A percentile compares a stretch with the other conserved stretches of the same genome.
phyloP scores from a whole-genome alignment of 2,113 vertebrate genomes.

The Ptyas mucosa region DNA sequence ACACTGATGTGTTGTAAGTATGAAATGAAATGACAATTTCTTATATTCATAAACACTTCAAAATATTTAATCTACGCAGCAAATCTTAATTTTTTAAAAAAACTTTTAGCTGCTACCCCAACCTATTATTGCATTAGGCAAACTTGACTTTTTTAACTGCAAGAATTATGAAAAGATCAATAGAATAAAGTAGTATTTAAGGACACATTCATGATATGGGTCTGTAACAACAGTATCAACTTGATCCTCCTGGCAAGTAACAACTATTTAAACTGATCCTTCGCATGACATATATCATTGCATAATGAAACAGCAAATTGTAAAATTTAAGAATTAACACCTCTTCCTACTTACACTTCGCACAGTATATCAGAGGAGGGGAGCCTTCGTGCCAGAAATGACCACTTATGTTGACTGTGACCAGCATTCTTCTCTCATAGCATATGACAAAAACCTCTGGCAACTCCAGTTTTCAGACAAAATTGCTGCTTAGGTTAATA shows the following conservation, averaged over 20 bases:
- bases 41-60: conserved; percentile 4
- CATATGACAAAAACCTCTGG: background rate
- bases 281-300: background rate
- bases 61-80: conserved; percentile 11
- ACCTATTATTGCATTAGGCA: conserved; percentile 26
- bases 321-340: background rate
- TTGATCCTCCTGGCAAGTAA: conserved; percentile 1
- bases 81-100: conserved; percentile 5
- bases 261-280: background rate
- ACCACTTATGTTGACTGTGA: background rate
- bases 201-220: conserved; percentile 22
- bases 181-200: conserved; percentile 29
- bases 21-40: background rate
- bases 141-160: conserved; percentile 21
- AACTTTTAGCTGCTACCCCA: background rate
- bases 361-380: background rate
- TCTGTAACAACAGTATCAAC: background rate
- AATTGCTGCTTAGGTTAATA: background rate
- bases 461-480: background rate
- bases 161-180: conserved; percentile 32
- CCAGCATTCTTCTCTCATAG: background rate
- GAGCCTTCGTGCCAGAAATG: background rate
- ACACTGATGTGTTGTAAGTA: background rate
- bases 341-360: background rate
- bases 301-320: background rate